A percentile compares a stretch with the other conserved stretches of the same genome.
These are phyloP conservation scores for Anastatus disparis DNA, from an alignment of 1,140 invertebrate species.

Conservation along the genomic window DNA sequence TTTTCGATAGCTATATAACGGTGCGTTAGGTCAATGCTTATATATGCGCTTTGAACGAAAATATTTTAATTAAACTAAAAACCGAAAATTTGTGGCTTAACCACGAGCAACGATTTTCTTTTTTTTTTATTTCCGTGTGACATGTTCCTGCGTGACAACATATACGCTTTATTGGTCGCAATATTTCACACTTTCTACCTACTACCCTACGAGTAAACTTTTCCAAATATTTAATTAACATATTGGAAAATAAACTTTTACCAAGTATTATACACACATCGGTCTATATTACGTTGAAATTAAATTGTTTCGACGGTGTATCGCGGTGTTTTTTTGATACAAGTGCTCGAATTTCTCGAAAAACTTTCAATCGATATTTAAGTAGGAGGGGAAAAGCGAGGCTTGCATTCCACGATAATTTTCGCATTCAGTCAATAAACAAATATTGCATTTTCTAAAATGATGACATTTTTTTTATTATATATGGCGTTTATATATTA, in stretches of 20 bases:
- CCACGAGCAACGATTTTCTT: conserved; percentile 35
- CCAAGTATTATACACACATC: conserved; percentile 28
- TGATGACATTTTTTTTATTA: no score
- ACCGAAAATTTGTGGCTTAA: conserved; percentile 48
- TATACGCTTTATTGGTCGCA: conserved; percentile 41
- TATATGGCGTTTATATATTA: no score
- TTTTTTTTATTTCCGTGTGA: conserved; percentile 45
- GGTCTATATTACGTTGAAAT: conserved; percentile 32
- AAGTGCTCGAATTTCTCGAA: conserved; percentile 7
- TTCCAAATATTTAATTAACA: conserved; percentile 52
- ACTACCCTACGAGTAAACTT: conserved; percentile 30
- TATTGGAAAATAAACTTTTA: conserved; percentile 48
- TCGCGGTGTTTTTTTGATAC: not conserved
- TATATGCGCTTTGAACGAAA: conserved; percentile 19
- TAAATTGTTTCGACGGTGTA: conserved; percentile 12
- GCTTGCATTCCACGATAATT: not conserved
- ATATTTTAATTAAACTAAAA: conserved; percentile 56
- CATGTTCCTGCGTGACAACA: no score
- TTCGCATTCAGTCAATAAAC: not conserved
- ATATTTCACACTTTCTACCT: conserved; percentile 34
- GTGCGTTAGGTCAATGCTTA: not conserved
- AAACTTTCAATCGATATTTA: not conserved
- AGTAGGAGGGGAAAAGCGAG: not conserved
- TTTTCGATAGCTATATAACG: not conserved
- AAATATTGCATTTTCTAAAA: not conserved